Base-by-base conservation (phyloP, 2,113 vertebrate species). In the Oncorhynchus gorbuscha region DNA sequence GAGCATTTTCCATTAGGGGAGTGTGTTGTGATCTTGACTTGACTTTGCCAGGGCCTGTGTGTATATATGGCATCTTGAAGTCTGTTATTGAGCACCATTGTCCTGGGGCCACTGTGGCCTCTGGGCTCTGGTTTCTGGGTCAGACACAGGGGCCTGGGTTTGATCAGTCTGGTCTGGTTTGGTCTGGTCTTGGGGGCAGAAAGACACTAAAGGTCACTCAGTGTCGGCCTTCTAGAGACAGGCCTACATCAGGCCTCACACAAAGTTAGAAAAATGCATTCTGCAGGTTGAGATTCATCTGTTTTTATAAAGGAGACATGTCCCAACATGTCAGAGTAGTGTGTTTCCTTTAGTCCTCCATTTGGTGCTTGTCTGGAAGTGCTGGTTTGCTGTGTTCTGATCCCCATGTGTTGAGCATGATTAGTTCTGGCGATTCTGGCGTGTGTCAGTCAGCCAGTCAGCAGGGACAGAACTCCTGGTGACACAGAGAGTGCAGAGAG, bases 21-120 rank as follows among this genome's bases (percentile, higher is more conserved):
- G 71, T 76, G 6, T 1, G 14, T 76, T 35, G 28, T 89, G 89
- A 88, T 89, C 85, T 85, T 90, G 83, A 86, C 26, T 82, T 89
- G 88, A 91, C 90, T 89, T 89, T 91, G 88, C 71, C 72, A 58
- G 58, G 84, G 79, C 82, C 79, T 78, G 61, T 28, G 16, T 62
- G 16, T 16, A 16, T 62, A 22, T 62, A 22, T 62, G 59, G n/a
- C n/a, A 16, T n/a, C n/a, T 62, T 22, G 16, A 22, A 62, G 59
- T 22, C n/a, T 24, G 59, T 9, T 22, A 16, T 62, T 62, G 8
- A 24, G 22, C 59, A 55, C 39, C 16, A 58, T 16, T 58, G 14
- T 20, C n/a, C 59, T 62, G 59, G n/a, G 4, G 59, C 7, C 59
- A 9, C n/a, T 22, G n/a, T 9, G 0, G 59, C 14, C 1, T 45